Conservation (phyloP, 2,113 vertebrate species). For the Anolis carolinensis region DNA sequence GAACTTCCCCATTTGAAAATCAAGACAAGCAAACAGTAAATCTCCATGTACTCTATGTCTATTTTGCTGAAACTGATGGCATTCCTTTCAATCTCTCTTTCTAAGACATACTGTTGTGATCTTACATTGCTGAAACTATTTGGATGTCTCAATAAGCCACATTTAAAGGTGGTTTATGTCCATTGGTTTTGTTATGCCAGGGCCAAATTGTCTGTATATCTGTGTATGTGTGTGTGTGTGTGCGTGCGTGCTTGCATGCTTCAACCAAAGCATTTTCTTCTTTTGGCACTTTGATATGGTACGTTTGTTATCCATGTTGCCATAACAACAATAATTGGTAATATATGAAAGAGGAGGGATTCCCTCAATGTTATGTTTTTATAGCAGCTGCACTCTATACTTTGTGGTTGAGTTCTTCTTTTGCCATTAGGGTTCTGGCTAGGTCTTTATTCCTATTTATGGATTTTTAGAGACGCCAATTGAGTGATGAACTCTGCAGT, state of each 20-base stretch:
- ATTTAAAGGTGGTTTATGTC: slow-evolving; percentile 69
- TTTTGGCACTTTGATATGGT: slow-evolving; percentile 64
- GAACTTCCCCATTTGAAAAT: slow-evolving; percentile 4
- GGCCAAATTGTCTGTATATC: slow-evolving; percentile 61
- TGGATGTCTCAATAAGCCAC: slow-evolving; percentile 50
- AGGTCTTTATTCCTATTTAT: neutral
- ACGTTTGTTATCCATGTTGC: slow-evolving; percentile 70
- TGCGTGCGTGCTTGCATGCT: too few relatives aligned
- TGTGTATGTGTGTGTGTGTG: too few relatives aligned
- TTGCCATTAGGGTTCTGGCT: slow-evolving; percentile 17
- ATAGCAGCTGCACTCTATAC: slow-evolving; percentile 34
- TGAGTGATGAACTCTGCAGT: neutral
- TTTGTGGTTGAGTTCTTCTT: slow-evolving; percentile 44
- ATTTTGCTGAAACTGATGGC: slow-evolving; percentile 44
- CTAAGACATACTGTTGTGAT: slow-evolving; percentile 62
- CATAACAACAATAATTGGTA: slow-evolving; percentile 60
- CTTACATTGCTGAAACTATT: slow-evolving; percentile 55
- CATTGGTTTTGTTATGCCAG: slow-evolving; percentile 65
- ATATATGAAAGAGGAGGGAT: slow-evolving; percentile 51
- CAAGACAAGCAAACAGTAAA: neutral
- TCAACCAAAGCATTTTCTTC: slow-evolving; percentile 66
- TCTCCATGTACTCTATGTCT: neutral
- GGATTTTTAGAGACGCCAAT: neutral
- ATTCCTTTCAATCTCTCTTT: slow-evolving; percentile 49
- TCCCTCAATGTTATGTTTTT: slow-evolving; percentile 51